These are phyloP conservation scores for Geotrupes spiniger DNA, from an alignment of 2,888 invertebrate species.

Conservation along the genomic window DNA sequence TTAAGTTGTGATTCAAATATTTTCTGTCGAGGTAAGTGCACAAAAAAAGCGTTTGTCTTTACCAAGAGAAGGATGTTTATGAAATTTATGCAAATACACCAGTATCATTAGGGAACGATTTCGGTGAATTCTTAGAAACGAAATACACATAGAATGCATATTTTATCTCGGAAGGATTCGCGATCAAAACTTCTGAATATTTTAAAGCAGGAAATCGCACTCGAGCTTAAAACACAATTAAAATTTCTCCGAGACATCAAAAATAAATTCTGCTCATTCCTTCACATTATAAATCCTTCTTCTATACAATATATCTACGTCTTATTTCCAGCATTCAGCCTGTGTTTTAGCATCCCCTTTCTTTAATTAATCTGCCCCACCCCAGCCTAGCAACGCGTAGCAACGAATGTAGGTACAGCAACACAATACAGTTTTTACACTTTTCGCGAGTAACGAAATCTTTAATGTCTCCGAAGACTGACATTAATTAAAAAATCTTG, in stretches of 20 bases:
- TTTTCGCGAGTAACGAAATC: constrained; percentile 41
- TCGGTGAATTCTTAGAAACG: neutral
- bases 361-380: constrained; percentile 51
- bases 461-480: constrained; percentile 48
- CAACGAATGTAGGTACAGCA: constrained; percentile 49
- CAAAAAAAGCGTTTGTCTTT: too few relatives aligned
- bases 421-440: constrained; percentile 50
- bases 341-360: constrained; percentile 51
- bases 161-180: constrained; percentile 20
- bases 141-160: constrained; percentile 21
- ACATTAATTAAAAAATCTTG: constrained; percentile 51
- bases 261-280: constrained; percentile 47
- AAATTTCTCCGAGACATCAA: constrained; percentile 46
- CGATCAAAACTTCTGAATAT: constrained; percentile 25
- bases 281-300: constrained; percentile 51
- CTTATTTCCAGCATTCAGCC: constrained; percentile 49
- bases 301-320: constrained; percentile 51
- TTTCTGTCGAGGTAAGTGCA: too few relatives aligned
- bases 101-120: neutral
- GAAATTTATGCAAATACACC: neutral
- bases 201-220: constrained; percentile 21
- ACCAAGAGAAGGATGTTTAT: too few relatives aligned
- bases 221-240: constrained; percentile 39
- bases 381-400: constrained; percentile 45
- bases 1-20: too few relatives aligned